Evolutionary conservation across 2,888 invertebrate genomes (phyloP).

Genomic region (Himalopsyche japonica): DNA sequence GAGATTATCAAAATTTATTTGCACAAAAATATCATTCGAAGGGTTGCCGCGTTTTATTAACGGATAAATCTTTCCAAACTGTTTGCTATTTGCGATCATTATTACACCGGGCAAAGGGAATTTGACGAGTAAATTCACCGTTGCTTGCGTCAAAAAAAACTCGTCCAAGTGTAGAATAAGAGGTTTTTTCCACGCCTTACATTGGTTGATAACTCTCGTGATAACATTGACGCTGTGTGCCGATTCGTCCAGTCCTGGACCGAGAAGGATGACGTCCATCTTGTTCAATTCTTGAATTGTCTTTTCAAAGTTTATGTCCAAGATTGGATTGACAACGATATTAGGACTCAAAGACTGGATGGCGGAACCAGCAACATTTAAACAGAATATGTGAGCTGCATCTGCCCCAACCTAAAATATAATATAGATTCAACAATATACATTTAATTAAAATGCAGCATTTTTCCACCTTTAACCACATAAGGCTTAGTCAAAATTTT

Average conservation of each 20-base stretch:
- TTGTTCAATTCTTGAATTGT: neutral
- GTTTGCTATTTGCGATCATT: slow-evolving; percentile 88
- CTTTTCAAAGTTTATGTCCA: slow-evolving; percentile 5
- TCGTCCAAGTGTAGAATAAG: slow-evolving; percentile 22
- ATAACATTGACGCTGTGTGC: slow-evolving; percentile 63
- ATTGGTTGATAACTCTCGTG: slow-evolving; percentile 65
- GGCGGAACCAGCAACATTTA: slow-evolving; percentile 77
- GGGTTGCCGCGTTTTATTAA: slow-evolving; percentile 58
- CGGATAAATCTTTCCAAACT: slow-evolving; percentile 77
- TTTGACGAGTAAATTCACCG: slow-evolving; percentile 64
- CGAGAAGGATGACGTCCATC: slow-evolving; percentile 21
- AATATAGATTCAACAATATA: neutral
- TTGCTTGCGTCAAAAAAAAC: slow-evolving; percentile 72
- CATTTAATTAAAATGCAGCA: neutral
- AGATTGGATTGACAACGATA: slow-evolving; percentile 92
- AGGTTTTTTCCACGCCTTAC: slow-evolving; percentile 69
- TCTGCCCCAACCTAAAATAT: slow-evolving; percentile 77
- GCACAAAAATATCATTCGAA: slow-evolving; percentile 50
- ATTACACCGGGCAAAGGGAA: slow-evolving; percentile 70
- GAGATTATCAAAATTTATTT: slow-evolving; percentile 54
- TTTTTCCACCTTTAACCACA: no score
- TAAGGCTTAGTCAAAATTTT: no score
- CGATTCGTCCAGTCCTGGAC: slow-evolving; percentile 55
- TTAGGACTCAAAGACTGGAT: slow-evolving; percentile 97
- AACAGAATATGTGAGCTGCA: slow-evolving; percentile 89